Evolutionary conservation across 2,888 invertebrate species (phyloP).

Genomic region (Sclerodermus sp.): DNA sequence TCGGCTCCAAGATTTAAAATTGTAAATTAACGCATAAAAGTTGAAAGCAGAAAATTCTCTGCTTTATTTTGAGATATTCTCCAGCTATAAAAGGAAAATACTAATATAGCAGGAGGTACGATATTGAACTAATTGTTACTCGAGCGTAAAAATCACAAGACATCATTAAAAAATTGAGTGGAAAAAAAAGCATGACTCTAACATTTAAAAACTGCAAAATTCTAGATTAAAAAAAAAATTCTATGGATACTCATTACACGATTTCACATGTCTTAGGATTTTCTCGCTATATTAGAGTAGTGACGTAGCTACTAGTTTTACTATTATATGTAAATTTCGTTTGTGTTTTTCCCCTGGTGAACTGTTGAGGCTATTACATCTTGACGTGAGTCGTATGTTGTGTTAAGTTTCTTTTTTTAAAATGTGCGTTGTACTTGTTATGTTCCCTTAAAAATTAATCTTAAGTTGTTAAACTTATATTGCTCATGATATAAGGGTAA

Average conservation of each 20-base stretch:
- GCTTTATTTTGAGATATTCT: slow-evolving; percentile 47
- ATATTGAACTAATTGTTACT: slow-evolving; percentile 55
- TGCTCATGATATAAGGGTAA: slow-evolving; percentile 50
- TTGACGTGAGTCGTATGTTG: slow-evolving; percentile 46
- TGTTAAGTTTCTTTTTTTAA: slow-evolving; percentile 45
- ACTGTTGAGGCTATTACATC: slow-evolving; percentile 56
- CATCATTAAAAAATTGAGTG: slow-evolving; percentile 33
- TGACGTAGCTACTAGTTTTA: slow-evolving; percentile 54
- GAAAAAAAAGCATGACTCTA: slow-evolving; percentile 23
- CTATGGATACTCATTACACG: slow-evolving; percentile 22
- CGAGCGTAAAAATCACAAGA: slow-evolving; percentile 55
- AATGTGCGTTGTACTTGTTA: slow-evolving; percentile 40
- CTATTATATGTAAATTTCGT: slow-evolving; percentile 55
- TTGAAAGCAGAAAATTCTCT: slow-evolving; percentile 38
- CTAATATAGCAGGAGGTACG: slow-evolving; percentile 39
- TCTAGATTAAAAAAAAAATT: slow-evolving; percentile 20
- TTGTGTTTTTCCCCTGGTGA: slow-evolving; percentile 56
- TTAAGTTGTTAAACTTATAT: slow-evolving; percentile 46
- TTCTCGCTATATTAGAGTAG: slow-evolving; percentile 54
- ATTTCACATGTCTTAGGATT: slow-evolving; percentile 53
- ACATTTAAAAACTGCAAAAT: slow-evolving; percentile 29
- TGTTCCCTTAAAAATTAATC: slow-evolving; percentile 27
- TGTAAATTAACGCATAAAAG: slow-evolving; percentile 37
- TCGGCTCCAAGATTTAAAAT: slow-evolving; percentile 43
- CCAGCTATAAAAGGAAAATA: slow-evolving; percentile 33